Conservation (phyloP, 1,140 invertebrate genomes). For the Vanessa atalanta region DNA sequence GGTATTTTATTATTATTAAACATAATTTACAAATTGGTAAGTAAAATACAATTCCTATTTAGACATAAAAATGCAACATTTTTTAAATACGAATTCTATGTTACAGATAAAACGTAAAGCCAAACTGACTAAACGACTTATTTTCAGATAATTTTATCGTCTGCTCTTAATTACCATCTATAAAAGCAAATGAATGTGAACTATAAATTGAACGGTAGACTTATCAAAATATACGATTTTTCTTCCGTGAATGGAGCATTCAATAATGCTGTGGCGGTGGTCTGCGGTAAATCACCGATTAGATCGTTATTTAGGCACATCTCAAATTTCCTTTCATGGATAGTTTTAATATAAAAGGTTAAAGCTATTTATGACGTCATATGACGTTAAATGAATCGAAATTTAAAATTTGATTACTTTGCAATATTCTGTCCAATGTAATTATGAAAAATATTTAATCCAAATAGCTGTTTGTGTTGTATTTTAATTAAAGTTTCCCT, state of each 20-base stretch:
- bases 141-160: background rate
- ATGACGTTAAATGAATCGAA: no score
- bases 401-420: background rate
- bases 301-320: conserved; percentile 34
- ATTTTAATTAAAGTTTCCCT: no score
- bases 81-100: no score
- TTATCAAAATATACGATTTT: conserved; percentile 76
- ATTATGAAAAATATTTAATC: no score
- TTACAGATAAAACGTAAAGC: background rate
- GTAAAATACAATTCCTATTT: no score
- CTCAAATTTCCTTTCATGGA: conserved; percentile 6
- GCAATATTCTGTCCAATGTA: no score
- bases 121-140: background rate
- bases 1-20: no score
- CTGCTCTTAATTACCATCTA: conserved; percentile 69
- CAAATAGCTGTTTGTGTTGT: no score
- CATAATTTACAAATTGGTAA: no score
- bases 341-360: conserved; percentile 19
- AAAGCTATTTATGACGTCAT: background rate
- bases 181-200: conserved; percentile 63
- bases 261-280: conserved; percentile 64
- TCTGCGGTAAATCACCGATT: conserved; percentile 68
- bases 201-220: conserved; percentile 62
- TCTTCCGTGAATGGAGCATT: conserved; percentile 70
- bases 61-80: no score